phyloP scores from a whole-genome alignment of 2,113 vertebrate species.

The Theristicus caerulescens region DNA sequence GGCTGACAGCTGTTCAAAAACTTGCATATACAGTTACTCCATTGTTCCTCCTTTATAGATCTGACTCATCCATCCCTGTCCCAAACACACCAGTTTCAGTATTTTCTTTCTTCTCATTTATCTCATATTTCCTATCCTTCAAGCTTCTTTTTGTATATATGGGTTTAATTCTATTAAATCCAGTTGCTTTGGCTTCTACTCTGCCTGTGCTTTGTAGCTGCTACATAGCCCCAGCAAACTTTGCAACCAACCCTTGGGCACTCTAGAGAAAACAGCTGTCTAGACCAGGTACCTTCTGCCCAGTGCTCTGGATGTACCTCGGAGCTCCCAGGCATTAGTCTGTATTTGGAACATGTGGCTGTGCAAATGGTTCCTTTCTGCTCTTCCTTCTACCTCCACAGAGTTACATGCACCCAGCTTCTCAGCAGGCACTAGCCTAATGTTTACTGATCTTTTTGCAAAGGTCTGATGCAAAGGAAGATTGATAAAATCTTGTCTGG shows the following conservation, averaged over 20 bases:
- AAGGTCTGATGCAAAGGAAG: neutral
- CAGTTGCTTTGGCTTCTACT: neutral
- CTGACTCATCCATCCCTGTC: neutral
- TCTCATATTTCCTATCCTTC: neutral
- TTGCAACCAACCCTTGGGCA: constrained; percentile 9
- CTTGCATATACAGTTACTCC: neutral
- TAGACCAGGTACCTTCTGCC: constrained; percentile 36
- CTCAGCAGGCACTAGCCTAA: neutral
- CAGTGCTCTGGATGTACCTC: neutral
- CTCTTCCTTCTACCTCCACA: neutral
- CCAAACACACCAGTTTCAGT: neutral
- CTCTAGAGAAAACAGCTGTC: constrained; percentile 39
- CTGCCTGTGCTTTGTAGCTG: constrained; percentile 10
- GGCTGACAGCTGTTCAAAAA: neutral
- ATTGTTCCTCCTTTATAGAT: neutral
- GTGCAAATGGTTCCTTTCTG: neutral
- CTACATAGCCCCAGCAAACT: neutral
- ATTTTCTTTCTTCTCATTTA: neutral
- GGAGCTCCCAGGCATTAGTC: neutral
- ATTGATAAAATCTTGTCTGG: neutral
- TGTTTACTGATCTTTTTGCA: constrained; percentile 5
- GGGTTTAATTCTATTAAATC: neutral
- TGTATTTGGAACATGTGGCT: neutral
- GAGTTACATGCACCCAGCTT: fast-evolving
- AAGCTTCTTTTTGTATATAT: neutral